Evolutionary conservation across 2,888 invertebrate genomes (phyloP).

Genomic region (Acleris cristana): DNA sequence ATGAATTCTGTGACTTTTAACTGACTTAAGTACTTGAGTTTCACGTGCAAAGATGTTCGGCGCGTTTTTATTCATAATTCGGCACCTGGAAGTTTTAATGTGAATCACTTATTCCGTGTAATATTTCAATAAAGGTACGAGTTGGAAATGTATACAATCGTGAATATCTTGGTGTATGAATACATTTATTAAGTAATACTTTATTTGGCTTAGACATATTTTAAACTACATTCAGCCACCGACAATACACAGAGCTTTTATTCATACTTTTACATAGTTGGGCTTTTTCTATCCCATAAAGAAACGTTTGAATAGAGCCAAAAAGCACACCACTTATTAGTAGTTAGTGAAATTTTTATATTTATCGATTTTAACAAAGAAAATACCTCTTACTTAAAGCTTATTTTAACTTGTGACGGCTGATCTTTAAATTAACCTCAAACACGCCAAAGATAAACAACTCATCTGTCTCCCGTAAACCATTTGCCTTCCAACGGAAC

Average conservation of each 20-base stretch:
- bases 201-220: too few species aligned
- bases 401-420: too few species aligned
- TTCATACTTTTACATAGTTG: too few species aligned
- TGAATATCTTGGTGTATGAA: neutral
- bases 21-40: slow-evolving; percentile 26
- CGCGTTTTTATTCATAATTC: slow-evolving; percentile 14
- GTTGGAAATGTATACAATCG: neutral
- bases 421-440: slow-evolving; percentile 3
- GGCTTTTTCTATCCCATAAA: too few species aligned
- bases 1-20: slow-evolving; percentile 32
- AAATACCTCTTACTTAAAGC: too few species aligned
- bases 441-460: slow-evolving; percentile 20
- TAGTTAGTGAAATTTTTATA: too few species aligned
- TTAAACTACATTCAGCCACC: too few species aligned
- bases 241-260: too few species aligned
- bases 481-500: slow-evolving; percentile 23
- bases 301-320: too few species aligned
- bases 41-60: slow-evolving; percentile 7
- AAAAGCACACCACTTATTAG: too few species aligned
- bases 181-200: too few species aligned
- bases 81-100: slow-evolving; percentile 6
- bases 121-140: neutral
- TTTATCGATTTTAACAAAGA: too few species aligned
- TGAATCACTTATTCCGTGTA: slow-evolving; percentile 4
- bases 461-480: slow-evolving; percentile 27